These are phyloP conservation scores for Meleagris gallopavo DNA, from an alignment of 2,113 vertebrate species.

Conservation along the genomic window DNA sequence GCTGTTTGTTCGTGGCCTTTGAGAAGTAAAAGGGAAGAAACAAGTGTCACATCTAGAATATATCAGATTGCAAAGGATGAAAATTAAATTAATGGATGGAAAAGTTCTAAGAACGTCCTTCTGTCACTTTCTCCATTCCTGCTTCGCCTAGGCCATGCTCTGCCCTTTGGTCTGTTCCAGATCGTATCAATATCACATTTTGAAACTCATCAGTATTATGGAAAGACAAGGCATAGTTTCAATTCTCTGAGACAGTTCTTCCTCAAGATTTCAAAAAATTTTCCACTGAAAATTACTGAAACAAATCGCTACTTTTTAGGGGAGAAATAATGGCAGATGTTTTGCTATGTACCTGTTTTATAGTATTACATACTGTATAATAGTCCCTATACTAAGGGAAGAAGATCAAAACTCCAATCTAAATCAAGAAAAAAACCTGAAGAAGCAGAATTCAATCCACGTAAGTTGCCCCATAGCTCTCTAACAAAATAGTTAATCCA, in stretches of 20 bases:
- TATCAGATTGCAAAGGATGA: background rate
- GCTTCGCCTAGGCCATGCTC: background rate
- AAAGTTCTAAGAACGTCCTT: background rate
- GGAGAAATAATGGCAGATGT: background rate
- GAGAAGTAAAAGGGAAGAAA: constrained; percentile 2
- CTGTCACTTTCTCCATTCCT: background rate
- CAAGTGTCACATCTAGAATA: background rate
- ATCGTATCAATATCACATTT: fast-evolving
- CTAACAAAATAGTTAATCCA: background rate
- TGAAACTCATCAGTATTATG: background rate
- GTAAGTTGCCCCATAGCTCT: background rate
- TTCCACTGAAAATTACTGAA: background rate
- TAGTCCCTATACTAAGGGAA: background rate
- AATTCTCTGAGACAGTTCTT: background rate
- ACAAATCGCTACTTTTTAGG: background rate
- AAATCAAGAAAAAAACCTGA: background rate
- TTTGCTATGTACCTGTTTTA: background rate
- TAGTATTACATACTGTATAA: background rate
- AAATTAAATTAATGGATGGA: background rate
- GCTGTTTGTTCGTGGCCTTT: background rate
- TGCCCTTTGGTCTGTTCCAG: background rate
- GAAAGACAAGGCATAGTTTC: background rate
- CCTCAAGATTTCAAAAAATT: background rate
- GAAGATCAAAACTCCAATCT: background rate
- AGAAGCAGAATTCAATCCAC: background rate